Evolutionary conservation across 2,888 invertebrate species (phyloP), one percentile per base, ranked within the genome.

Genomic region (Dusona sp.): DNA sequence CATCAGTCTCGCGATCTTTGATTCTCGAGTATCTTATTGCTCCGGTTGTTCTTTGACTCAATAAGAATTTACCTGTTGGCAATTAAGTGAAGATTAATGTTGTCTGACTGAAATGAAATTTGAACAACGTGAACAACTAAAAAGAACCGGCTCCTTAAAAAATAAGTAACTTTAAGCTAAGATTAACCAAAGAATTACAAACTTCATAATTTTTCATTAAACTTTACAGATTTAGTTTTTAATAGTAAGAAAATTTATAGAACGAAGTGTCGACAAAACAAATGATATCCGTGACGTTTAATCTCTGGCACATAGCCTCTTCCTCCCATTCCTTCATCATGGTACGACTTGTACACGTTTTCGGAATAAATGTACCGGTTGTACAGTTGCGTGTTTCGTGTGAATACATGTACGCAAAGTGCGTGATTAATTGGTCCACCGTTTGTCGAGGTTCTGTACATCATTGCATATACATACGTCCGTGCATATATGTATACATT

Each of bases 1-100:
- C 84, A 86, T 83, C 79, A 90, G 90, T 90, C 90, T 90, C 90
- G 89, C 90, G 91, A 93, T 92, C 92, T 92, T 89, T 87, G 92
- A 92, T 92, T 92, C 90, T n/a, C 90, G 90, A 89, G 90, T 90
- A 92, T 90, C 90, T 90, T 89, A 89, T 33, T 88, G 72, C 78
- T 38, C 45, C 36, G 65, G 36, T 38, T 78, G 9, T n/a, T 38
- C 61, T 61, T 16, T 7, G 38, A 61, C 9, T 42, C 42, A 22
- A 42, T 25, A 19, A 38, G 54, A 68, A 78, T 51, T 38, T 38
- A 65, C 36, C 19, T 48, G 25, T 64, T 42, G 48, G 64, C 33
- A 22, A 29, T 13, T 19, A 45, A 64, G 33, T 64, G 29, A 33
- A 29, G 25, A 42, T 42, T 57, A 29, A 9, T n/a, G 11, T 19